phyloP scores from a whole-genome alignment of 1,140 invertebrate genomes.

The Drosophila murphyi region DNA sequence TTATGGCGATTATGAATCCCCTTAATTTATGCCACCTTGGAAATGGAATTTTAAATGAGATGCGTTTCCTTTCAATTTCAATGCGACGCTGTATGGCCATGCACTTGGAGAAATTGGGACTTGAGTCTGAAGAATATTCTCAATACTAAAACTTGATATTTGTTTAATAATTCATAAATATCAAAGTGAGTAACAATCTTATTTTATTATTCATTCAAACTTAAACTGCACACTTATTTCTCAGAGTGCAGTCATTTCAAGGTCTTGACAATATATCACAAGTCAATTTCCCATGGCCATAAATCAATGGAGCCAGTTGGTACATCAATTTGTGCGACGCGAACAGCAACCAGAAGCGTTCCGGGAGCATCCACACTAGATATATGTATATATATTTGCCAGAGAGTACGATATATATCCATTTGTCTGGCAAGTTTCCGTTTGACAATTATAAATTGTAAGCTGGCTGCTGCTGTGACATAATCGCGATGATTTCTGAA shows the following conservation, averaged over 20 bases:
- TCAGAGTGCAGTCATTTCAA: slow-evolving; percentile 51
- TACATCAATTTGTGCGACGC: slow-evolving; percentile 56
- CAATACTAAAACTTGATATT: no score
- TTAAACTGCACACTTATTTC: slow-evolving; percentile 1
- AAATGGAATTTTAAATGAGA: slow-evolving; percentile 46
- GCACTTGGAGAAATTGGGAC: slow-evolving; percentile 4
- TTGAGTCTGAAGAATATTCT: neutral
- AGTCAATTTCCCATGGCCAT: slow-evolving; percentile 74
- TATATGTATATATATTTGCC: slow-evolving; percentile 4
- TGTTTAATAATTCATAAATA: no score
- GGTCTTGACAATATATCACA: slow-evolving; percentile 71
- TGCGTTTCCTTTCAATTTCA: slow-evolving; percentile 41
- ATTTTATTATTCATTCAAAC: no score
- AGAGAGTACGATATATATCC: slow-evolving; percentile 42
- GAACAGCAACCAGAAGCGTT: slow-evolving; percentile 14
- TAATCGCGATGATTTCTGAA: slow-evolving; percentile 77
- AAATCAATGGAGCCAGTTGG: slow-evolving; percentile 59
- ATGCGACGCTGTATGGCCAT: neutral
- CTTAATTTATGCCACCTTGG: slow-evolving; percentile 48
- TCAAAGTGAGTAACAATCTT: no score
- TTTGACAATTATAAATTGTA: slow-evolving; percentile 81
- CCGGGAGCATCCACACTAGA: neutral
- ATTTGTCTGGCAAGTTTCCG: slow-evolving; percentile 72
- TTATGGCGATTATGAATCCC: slow-evolving; percentile 36
- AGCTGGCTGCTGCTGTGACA: slow-evolving; percentile 71